Evolutionary conservation across 2,113 vertebrate genomes (phyloP).

Genomic region (Semicossyphus pulcher): DNA sequence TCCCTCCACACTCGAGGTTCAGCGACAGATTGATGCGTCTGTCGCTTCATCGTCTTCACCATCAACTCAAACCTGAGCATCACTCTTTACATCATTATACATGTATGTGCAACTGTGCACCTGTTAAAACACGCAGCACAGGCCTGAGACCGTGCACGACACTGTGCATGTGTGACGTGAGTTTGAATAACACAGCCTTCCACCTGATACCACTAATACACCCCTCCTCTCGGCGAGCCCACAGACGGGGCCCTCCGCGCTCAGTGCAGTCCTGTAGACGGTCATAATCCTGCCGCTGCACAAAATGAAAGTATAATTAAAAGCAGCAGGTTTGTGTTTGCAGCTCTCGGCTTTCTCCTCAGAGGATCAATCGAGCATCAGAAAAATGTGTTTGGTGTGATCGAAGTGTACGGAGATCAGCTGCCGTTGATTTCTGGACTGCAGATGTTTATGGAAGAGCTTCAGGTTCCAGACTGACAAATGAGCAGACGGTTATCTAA

Average conservation of each 20-base stretch:
- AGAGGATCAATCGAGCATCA: conserved; percentile 13
- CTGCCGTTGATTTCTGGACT: conserved; percentile 31
- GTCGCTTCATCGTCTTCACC: conserved; percentile 43
- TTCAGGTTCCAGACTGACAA: conserved; percentile 41
- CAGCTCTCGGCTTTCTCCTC: conserved; percentile 27
- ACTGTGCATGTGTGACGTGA: conserved; percentile 3
- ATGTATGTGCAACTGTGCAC: conserved; percentile 40
- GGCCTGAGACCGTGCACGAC: not conserved
- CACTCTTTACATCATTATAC: conserved; percentile 41
- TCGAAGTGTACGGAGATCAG: conserved; percentile 42
- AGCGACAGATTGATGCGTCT: conserved; percentile 63
- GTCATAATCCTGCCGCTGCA: conserved; percentile 17
- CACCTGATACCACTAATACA: conserved; percentile 28
- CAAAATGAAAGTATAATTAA: conserved; percentile 35
- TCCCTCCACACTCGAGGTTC: conserved; percentile 30
- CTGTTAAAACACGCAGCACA: conserved; percentile 49
- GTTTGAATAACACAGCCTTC: conserved; percentile 39
- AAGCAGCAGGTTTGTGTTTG: conserved; percentile 14
- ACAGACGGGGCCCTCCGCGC: conserved; percentile 27
- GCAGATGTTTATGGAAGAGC: conserved; percentile 54
- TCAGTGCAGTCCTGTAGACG: conserved; percentile 21
- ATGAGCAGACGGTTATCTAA: conserved; percentile 42
- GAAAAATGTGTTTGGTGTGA: conserved; percentile 30
- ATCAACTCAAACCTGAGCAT: conserved; percentile 25
- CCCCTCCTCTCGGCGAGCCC: conserved; percentile 17